Percentiles rank a stretch among this genome's conserved stretches.
Evolutionary conservation across 2,888 invertebrate species (phyloP).

Genomic region (Dryocosmus kuriphilus): DNA sequence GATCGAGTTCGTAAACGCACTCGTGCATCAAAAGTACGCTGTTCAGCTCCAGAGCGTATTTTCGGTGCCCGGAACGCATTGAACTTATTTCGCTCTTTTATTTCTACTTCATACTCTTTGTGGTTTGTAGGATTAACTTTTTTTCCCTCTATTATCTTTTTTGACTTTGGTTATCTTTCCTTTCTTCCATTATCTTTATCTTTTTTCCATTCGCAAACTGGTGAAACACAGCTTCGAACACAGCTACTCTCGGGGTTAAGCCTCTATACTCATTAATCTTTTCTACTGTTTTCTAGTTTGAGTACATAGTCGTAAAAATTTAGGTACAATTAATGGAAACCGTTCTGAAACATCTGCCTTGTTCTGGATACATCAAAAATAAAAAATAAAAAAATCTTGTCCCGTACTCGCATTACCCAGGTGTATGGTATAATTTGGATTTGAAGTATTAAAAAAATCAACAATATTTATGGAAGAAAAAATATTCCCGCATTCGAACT

Average conservation of each 20-base stretch:
- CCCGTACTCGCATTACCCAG: not conserved
- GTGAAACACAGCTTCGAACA: not conserved
- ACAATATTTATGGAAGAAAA: not conserved
- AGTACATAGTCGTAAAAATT: too few species aligned
- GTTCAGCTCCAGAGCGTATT: slow-evolving; percentile 53
- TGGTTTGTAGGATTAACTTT: not conserved
- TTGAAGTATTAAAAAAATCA: not conserved
- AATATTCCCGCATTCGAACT: not conserved
- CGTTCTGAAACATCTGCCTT: too few species aligned
- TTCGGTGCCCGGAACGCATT: slow-evolving; percentile 50
- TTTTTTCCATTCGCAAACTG: not conserved
- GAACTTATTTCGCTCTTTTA: slow-evolving; percentile 3
- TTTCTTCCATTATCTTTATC: not conserved
- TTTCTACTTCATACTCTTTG: slow-evolving; percentile 20
- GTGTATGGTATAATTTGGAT: not conserved
- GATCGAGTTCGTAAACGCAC: slow-evolving; percentile 65
- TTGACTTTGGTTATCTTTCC: not conserved
- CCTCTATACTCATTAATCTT: too few species aligned
- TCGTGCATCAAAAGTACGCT: slow-evolving; percentile 59
- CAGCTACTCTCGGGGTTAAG: too few species aligned
- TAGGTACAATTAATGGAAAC: too few species aligned
- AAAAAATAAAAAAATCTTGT: not conserved
- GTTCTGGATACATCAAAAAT: not conserved
- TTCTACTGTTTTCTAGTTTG: too few species aligned
- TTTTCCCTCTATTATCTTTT: not conserved